Conservation (phyloP, 2,888 invertebrate species). For the Leptinotarsa peninsularis region DNA sequence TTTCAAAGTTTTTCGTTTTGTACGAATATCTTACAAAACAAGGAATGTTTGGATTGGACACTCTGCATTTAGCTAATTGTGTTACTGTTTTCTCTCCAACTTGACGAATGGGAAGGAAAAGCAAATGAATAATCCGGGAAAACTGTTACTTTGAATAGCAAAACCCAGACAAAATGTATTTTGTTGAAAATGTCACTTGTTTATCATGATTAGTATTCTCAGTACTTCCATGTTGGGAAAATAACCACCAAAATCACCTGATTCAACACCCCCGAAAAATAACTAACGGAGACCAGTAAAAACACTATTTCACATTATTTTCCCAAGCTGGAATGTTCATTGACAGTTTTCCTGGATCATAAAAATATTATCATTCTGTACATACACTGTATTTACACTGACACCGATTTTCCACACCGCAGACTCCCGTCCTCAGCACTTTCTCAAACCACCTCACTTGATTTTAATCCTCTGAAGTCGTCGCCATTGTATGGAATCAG, state of each 20-base stretch:
- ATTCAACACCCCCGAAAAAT: no score
- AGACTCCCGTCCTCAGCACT: constrained; percentile 66
- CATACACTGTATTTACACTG: constrained; percentile 63
- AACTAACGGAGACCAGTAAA: no score
- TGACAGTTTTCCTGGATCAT: constrained; percentile 6
- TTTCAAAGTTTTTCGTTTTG: no score
- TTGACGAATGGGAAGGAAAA: background rate
- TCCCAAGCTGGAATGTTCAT: no score
- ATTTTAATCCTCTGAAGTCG: constrained; percentile 63
- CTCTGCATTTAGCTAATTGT: background rate
- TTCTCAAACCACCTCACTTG: constrained; percentile 67
- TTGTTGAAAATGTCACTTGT: no score
- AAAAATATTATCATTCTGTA: constrained; percentile 39
- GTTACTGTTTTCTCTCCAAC: background rate
- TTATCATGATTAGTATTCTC: no score
- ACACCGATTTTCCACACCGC: constrained; percentile 66
- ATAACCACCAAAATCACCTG: no score
- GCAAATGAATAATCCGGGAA: background rate
- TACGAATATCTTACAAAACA: no score
- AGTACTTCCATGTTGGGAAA: no score
- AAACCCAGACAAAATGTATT: background rate
- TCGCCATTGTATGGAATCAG: constrained; percentile 47
- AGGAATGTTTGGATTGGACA: no score
- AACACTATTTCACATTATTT: no score
- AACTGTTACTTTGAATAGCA: background rate